Base-by-base conservation (phyloP, 1,140 invertebrate species). In the Drosophila kepulauana region DNA sequence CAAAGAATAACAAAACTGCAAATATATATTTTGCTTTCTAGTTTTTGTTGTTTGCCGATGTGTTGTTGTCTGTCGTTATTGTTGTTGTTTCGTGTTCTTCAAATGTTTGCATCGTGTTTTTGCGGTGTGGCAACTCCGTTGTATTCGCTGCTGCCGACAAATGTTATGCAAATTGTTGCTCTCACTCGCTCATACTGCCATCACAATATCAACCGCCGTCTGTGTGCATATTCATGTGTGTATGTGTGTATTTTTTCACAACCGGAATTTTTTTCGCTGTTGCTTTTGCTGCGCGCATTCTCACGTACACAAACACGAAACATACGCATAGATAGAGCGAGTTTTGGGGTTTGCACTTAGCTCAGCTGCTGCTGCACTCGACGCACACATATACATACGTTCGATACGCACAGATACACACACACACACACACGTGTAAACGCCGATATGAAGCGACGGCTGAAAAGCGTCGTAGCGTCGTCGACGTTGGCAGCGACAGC, bases 231-330 rank as follows among this genome's bases (percentile, higher is more conserved):
- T 25, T 25, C 20, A 25, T 75, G 25, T 54, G 49, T 65, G 43
- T 59, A 41, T 71, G 41, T 63, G 51, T 74, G 33, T 59, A 15
- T 61, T 78, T 76, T 80, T 80, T 85, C 65, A 85, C 81, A 86
- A 86, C 82, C 82, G 82, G 82, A 86, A 86, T 86, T 87, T 85
- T 85, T 71, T 85, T 85, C 64, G 78, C 81, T 73, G 69, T 85
- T 85, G 78, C 81, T 78, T 84, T 86, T 82, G 71, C 61, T 82
- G 66, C 67, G 66, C 82, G 79, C 82, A 79, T 86, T 85, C 82
- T 86, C 82, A 85, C 82, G 75, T 78, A 85, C 78, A 85, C 71
- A 82, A 52, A 75, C 63, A 58, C 8, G 20, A 76, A 3, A 2
- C 30, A 33, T 33, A 33, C 30, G 30, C 35, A 38, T 38, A 25